These are phyloP conservation scores for Pelagia noctiluca DNA, from an alignment of 30 jellyfish, hydroid and myxozoan genomes.

Conservation along the genomic window DNA sequence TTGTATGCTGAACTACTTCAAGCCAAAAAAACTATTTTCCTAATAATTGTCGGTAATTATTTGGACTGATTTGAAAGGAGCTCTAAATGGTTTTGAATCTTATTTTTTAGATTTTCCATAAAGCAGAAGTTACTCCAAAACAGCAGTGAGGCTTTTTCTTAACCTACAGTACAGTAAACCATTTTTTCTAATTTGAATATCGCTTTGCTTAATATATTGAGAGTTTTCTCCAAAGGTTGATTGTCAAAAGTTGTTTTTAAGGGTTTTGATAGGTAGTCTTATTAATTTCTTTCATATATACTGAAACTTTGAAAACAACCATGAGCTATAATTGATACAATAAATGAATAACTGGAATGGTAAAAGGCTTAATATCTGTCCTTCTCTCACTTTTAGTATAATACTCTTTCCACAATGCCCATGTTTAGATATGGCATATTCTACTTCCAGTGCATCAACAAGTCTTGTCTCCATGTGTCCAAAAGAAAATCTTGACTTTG, in stretches of 20 bases:
- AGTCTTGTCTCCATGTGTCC: constrained; percentile 4
- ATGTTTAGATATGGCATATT: neutral
- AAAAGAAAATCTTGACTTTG: neutral
- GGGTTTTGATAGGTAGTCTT: neutral
- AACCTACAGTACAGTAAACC: neutral
- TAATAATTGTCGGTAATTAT: neutral
- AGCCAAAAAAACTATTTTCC: neutral
- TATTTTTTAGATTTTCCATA: neutral
- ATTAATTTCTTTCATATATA: neutral
- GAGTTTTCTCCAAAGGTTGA: neutral
- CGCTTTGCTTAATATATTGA: neutral
- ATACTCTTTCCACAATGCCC: neutral
- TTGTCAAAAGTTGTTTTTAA: neutral
- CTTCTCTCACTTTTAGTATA: neutral
- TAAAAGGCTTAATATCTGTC: neutral
- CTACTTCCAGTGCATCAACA: neutral
- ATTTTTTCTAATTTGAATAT: neutral
- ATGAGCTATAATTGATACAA: neutral
- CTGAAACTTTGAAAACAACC: constrained; percentile 3
- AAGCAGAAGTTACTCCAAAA: neutral
- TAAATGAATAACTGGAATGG: neutral
- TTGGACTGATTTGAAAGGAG: neutral
- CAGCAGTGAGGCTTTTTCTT: neutral
- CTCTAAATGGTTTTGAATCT: neutral
- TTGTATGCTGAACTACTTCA: neutral